Evolutionary conservation across 2,888 invertebrate species (phyloP), one percentile per base, ranked within the genome.

Genomic region (Tetragonula carbonaria): DNA sequence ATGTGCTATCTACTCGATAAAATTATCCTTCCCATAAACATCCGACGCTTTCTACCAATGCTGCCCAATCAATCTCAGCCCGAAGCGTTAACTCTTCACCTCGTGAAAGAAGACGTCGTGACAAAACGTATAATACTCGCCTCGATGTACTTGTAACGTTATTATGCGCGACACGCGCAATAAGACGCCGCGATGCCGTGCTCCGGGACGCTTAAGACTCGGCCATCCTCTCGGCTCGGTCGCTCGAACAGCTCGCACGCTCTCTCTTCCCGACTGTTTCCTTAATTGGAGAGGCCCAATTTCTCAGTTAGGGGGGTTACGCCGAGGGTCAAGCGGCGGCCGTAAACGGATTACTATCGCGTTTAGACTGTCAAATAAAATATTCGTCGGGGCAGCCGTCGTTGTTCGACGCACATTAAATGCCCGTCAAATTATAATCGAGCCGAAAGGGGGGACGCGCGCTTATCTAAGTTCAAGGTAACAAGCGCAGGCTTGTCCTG

Each of bases 271-370:
- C 80, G 75, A 81, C 28, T 88, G 88, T 33, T 16, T 16, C 33
- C 38, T 78, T 91, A 92, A 92, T 92, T 91, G 90, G 87, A 88
- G 86, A 87, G 87, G 88, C 83, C 87, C 92, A 92, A 92, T 92
- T 92, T 92, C 87, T 87, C 87, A 87, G 87, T 91, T 88, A 90
- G 75, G 82, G 82, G 75, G 65, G 78, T 59, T 74, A 82, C 73
- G 77, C 75, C 75, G 68, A 84, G 80, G 84, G 84, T 83, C 87
- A 77, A 72, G 57, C 74, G 28, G 8, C 28, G 74, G 13, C 63
- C 78, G 53, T 84, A 84, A 84, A 88, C 83, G 78, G 71, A 88
- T 88, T 88, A 86, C 83, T 78, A 67, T 81, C 85, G 74, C 73
- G 80, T 80, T 75, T 63, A 59, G 77, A 38, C 84, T 78, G 85